Evolutionary conservation across 2,113 vertebrate species (phyloP), one percentile per base, ranked within the genome.

Genomic region (Eulemur macaco): DNA sequence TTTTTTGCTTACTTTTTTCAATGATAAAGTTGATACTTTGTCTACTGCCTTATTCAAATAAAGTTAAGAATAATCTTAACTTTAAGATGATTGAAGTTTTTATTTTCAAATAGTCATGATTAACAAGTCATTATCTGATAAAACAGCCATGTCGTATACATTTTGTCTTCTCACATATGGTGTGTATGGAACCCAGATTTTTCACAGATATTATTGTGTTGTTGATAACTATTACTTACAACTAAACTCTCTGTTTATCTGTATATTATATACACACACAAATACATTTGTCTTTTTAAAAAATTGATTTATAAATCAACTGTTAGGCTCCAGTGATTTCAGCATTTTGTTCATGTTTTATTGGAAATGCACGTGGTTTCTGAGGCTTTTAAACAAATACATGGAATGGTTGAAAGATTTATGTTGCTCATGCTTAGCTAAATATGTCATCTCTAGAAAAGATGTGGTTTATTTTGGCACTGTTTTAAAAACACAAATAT

Each of bases 371-470:
- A 99, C 92, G 69, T 98, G 98, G 98, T 98, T 98, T 98, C 96
- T 98, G 98, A 98, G 98, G 98, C 97, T 98, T 99, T 98, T 99
- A 98, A 98, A 98, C 98, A 99, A 99, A 98, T 99, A 98, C 96
- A 98, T 99, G 98, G 98, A 98, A 99, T 99, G 98, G 98, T 98
- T 98, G 98, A 99, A 99, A 98, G 98, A 98, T 99, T 98, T 98
- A 98, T 98, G 98, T 98, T 99, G 97, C 98, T 98, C 93, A 39
- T 98, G 98, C 98, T 98, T 98, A 98, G 98, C 98, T 98, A 99
- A 99, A 98, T 99, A 98, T 98, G 98, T 98, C 98, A 98, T 98
- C 98, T 99, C 98, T 98, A 98, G 98, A 99, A 99, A 98, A 98
- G 98, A 98, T 98, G 97, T 98, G 97, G 98, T 99, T 99, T 99